A percentile compares a stretch with the other conserved stretches of the same genome.
Evolutionary conservation across 2,797 vertebrate genomes (phyloP).

Genomic region (Thalassophryne amazonica): DNA sequence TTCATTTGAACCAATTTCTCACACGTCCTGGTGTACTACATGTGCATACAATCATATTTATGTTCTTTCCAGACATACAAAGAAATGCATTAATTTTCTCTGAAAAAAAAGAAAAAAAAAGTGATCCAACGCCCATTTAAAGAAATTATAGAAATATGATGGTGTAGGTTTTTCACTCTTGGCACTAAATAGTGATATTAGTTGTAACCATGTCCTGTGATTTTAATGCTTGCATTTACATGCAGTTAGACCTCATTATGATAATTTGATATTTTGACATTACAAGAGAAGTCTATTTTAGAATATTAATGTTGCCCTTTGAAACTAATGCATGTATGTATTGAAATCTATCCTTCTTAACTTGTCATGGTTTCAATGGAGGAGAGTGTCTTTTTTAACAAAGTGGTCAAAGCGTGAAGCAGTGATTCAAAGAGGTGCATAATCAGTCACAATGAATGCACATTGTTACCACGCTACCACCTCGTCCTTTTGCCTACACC

Average conservation of each 20-base stretch:
- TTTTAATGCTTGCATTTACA: conserved; percentile 79
- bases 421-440: conserved; percentile 25
- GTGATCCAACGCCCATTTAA: too few relatives aligned
- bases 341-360: conserved; percentile 78
- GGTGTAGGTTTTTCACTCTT: too few relatives aligned
- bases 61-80: too few relatives aligned
- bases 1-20: too few relatives aligned
- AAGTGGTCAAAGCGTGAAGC: conserved; percentile 54
- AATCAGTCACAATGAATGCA: conserved; percentile 46
- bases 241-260: conserved; percentile 83
- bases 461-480: too few relatives aligned
- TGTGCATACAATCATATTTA: too few relatives aligned
- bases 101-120: too few relatives aligned
- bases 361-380: conserved; percentile 60
- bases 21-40: too few relatives aligned
- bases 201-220: conserved; percentile 47
- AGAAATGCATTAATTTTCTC: too few relatives aligned
- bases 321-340: conserved; percentile 79
- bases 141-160: too few relatives aligned
- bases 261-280: conserved; percentile 83
- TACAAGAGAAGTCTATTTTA: conserved; percentile 67
- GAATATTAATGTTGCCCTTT: conserved; percentile 78
- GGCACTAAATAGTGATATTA: conserved; percentile 33
- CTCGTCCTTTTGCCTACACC: conserved; percentile 50
- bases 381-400: conserved; percentile 31